A percentile compares a stretch with the other conserved stretches of the same genome.
Evolutionary conservation across 2,113 vertebrate genomes (phyloP).

Genomic region (Peromyscus maniculatus): DNA sequence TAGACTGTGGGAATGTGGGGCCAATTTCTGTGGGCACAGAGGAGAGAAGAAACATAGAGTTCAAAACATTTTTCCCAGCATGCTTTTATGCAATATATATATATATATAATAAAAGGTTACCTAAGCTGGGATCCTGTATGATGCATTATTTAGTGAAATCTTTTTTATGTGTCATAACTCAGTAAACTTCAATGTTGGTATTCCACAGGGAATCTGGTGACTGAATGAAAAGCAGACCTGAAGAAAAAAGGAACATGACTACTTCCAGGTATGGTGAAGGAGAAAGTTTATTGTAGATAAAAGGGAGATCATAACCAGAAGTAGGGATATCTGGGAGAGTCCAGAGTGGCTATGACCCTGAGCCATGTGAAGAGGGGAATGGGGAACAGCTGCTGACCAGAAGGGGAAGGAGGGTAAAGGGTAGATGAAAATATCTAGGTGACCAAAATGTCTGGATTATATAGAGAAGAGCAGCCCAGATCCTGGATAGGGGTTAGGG

Average conservation of each 20-base stretch:
- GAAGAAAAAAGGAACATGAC: neutral
- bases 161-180: neutral
- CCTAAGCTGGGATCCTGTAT: neutral
- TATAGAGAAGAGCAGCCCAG: neutral
- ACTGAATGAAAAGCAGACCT: neutral
- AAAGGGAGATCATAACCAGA: neutral
- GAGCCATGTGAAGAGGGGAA: neutral
- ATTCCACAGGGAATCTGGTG: neutral
- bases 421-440: neutral
- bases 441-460: neutral
- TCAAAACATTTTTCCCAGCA: neutral
- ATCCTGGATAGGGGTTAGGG: neutral
- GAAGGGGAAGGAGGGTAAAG: neutral
- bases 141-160: constrained; percentile 48
- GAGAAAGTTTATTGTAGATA: neutral
- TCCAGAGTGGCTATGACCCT: neutral
- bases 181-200: neutral
- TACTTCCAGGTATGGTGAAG: neutral
- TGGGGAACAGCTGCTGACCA: neutral
- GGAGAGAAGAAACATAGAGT: neutral
- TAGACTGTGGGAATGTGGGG: neutral
- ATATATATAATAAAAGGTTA: neutral
- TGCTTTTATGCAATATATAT: neutral
- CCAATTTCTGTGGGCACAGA: neutral
- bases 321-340: neutral